Evolutionary conservation across 2,888 invertebrate genomes (phyloP).

Genomic region (Andricus curvator): DNA sequence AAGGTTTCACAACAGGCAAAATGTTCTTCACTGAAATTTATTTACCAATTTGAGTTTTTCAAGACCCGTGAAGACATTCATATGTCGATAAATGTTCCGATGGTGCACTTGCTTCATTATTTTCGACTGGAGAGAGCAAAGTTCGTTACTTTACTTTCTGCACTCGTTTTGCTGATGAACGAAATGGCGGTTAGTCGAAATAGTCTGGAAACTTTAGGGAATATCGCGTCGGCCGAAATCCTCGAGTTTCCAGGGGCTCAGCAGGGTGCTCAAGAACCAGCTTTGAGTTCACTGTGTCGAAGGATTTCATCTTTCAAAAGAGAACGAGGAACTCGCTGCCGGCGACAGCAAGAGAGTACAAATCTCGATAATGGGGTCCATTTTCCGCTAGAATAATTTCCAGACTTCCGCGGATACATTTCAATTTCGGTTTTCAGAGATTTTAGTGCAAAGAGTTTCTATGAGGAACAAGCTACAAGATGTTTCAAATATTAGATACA

Average conservation of each 20-base stretch:
- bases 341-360: constrained; percentile 58
- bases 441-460: background rate
- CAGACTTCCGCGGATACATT: constrained; percentile 5
- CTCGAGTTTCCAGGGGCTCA: constrained; percentile 55
- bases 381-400: constrained; percentile 27
- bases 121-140: background rate
- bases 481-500: background rate
- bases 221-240: constrained; percentile 46
- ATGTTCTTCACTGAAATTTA: background rate
- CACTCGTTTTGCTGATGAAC: constrained; percentile 7
- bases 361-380: constrained; percentile 57
- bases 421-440: background rate
- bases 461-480: background rate
- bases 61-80: background rate
- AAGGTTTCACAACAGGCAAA: background rate
- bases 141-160: constrained; percentile 15
- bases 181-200: background rate
- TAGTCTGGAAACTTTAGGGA: constrained; percentile 17
- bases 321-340: constrained; percentile 50
- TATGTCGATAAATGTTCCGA: background rate
- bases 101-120: background rate
- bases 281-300: constrained; percentile 47
- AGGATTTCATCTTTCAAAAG: constrained; percentile 55
- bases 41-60: background rate
- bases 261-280: constrained; percentile 48